These are phyloP conservation scores for Tenodera sinensis DNA, from an alignment of 2,888 invertebrate species.

Conservation along the genomic window DNA sequence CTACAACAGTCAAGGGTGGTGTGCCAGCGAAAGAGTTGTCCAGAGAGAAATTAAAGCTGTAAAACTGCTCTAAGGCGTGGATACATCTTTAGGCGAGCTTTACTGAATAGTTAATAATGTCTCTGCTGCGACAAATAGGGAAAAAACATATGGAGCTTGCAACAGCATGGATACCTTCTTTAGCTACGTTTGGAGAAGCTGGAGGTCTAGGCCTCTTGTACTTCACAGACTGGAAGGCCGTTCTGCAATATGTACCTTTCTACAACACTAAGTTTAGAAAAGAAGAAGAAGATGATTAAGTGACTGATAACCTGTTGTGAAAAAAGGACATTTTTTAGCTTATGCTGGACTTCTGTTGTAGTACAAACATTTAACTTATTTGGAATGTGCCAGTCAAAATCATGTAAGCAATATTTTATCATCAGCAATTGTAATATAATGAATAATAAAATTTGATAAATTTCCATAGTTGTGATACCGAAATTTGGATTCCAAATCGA, in stretches of 20 bases:
- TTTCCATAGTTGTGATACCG: too few relatives aligned
- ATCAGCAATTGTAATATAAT: not conserved
- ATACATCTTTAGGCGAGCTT: too few relatives aligned
- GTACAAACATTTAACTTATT: not conserved
- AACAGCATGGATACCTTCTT: conserved; percentile 51
- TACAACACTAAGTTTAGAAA: conserved; percentile 69
- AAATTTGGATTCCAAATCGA: too few relatives aligned
- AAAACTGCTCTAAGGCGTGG: too few relatives aligned
- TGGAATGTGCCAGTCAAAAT: not conserved
- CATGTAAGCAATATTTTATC: not conserved
- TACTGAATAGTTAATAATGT: not conserved
- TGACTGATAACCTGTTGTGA: not conserved
- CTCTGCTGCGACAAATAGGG: not conserved
- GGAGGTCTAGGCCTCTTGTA: conserved; percentile 61
- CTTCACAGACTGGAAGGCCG: conserved; percentile 74
- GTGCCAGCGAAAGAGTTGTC: too few relatives aligned
- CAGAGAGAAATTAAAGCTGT: too few relatives aligned
- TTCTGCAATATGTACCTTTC: conserved; percentile 69
- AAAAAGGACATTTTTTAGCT: not conserved
- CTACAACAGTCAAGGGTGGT: too few relatives aligned
- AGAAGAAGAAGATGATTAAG: conserved; percentile 42
- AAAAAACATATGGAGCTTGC: not conserved
- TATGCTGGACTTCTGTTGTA: not conserved
- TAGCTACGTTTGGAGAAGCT: conserved; percentile 60
- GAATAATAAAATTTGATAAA: too few relatives aligned